phyloP scores from a whole-genome alignment of 2,888 invertebrate species.

The Drosophila cognata region DNA sequence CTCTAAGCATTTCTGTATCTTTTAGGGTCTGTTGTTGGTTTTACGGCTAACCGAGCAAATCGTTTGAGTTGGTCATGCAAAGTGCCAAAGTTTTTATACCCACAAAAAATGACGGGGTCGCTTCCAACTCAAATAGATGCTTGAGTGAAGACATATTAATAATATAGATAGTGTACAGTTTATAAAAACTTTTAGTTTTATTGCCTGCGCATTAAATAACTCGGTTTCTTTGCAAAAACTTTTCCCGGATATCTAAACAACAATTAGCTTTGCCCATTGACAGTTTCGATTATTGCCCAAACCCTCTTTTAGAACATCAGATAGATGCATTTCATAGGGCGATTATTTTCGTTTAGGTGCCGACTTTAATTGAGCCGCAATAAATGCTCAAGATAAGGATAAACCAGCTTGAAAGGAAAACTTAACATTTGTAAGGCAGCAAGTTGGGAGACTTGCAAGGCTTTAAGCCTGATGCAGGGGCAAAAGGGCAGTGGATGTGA shows the following conservation, averaged over 20 bases:
- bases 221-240: background rate
- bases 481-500: background rate
- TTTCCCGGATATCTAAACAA: background rate
- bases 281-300: conserved; percentile 11
- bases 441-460: conserved; percentile 5
- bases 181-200: conserved; percentile 53
- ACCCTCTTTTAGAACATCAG: conserved; percentile 7
- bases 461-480: background rate
- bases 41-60: conserved; percentile 73
- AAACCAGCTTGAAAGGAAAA: conserved; percentile 18
- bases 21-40: conserved; percentile 64
- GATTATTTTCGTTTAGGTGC: conserved; percentile 30
- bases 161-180: conserved; percentile 43
- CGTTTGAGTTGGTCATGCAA: conserved; percentile 75
- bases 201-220: conserved; percentile 34
- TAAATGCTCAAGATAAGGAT: conserved; percentile 49
- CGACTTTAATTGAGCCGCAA: conserved; percentile 60
- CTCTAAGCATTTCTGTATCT: conserved; percentile 68
- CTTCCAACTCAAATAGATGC: conserved; percentile 41
- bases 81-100: conserved; percentile 73
- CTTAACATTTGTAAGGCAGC: conserved; percentile 27
- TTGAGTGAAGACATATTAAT: conserved; percentile 59
- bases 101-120: conserved; percentile 16
- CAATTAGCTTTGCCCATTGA: conserved; percentile 16
- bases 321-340: conserved; percentile 8